Base-by-base conservation (phyloP, 2,888 invertebrate species). In the Eristalis pertinax region DNA sequence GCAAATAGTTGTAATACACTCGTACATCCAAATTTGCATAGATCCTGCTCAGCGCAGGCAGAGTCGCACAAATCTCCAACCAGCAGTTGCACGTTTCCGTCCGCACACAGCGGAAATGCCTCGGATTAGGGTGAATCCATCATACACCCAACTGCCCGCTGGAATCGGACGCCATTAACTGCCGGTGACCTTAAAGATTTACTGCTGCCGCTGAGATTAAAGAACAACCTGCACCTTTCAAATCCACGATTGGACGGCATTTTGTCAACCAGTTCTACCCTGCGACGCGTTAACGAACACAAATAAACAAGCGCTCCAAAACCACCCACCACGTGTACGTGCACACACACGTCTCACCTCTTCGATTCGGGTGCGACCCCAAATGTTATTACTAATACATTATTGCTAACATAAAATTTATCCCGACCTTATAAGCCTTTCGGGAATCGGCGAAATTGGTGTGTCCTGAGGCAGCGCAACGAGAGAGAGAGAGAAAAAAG, bases 371-470 rank as follows among this genome's bases (percentile, higher is more conserved):
- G 8, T n/a, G 50, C 50, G 50, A 50, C 50, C 69, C 60, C 65
- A 13, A 11, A 60, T 70, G 58, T 24, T 65, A 72, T 78, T 70
- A 70, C 64, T 56, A 72, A 64, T 77, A 70, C 58, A 78, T 78
- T 38, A 84, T 70, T 74, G 69, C 74, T 65, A 68, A 70, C 69
- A 74, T 70, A 79, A 62, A 79, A 79, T 70, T 67, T 60, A 84
- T 79, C 70, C 50, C 72, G 43, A 63, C 65, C 68, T 85, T 77
- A 77, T 68, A 85, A 81, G 81, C 73, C 68, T 81, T 76, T 81
- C 50, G 81, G 76, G 77, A 73, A 32, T 81, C 68, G 15, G 50
- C 68, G 43, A 81, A 81, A 73, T 74, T 64, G 50, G 70, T 84
- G 63, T 63, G 26, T 60, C 73, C 56, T 56, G 38, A 63, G 35